Evolutionary conservation across 2,797 vertebrate species (phyloP).

Genomic region (Margarornis squamiger): DNA sequence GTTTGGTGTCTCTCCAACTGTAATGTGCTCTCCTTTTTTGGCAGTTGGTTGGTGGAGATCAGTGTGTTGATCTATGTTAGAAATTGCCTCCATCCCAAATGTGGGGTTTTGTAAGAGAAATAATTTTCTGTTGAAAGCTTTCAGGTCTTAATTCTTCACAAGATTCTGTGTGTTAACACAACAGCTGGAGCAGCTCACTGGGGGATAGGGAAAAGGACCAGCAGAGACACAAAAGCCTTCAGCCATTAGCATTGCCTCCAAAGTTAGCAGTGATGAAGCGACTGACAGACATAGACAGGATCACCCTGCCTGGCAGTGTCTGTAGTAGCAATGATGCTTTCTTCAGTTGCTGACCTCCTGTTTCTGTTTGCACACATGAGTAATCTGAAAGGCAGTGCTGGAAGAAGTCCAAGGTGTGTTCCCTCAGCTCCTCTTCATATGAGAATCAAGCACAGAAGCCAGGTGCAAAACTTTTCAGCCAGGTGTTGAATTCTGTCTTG

Average conservation of each 20-base stretch:
- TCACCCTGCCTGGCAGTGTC: not conserved
- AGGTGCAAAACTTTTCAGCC: conserved; percentile 18
- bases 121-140: not conserved
- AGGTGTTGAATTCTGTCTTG: conserved; percentile 18
- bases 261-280: not conserved
- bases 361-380: not conserved
- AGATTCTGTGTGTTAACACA: not conserved
- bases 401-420: not conserved
- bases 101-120: not conserved
- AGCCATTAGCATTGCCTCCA: not conserved
- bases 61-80: not conserved
- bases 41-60: not conserved
- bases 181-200: not conserved
- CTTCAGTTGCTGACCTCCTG: not conserved
- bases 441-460: not conserved
- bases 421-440: not conserved
- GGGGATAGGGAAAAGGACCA: not conserved
- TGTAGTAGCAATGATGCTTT: not conserved
- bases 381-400: not conserved
- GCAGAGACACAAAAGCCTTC: not conserved
- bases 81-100: not conserved
- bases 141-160: not conserved
- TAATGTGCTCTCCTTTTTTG: not conserved
- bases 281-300: not conserved
- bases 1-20: not conserved